Base-by-base conservation (phyloP, 2,113 vertebrate species). In the Hirundichthys speculiger region DNA sequence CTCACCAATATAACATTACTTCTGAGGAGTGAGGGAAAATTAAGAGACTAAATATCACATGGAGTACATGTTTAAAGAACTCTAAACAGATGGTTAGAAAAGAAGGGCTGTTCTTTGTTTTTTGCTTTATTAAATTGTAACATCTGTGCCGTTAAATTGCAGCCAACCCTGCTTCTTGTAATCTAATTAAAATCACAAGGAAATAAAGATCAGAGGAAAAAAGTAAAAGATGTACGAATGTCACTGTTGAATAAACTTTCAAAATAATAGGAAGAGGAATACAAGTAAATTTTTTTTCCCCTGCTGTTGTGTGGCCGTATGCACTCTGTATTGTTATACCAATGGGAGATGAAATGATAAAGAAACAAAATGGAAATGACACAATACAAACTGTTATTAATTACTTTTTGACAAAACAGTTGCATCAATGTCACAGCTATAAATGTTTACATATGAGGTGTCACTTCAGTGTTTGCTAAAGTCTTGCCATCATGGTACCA, bases 51-150 rank as follows among this genome's bases (percentile, higher is more conserved):
- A 84, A 81, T 76, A 81, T 82, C 64, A 86, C 61, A 54, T n/a
- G 61, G 50, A 57, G 41, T 48, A 68, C 58, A 61, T 78, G 70
- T 66, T 69, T 40, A 57, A 59, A 79, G 52, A 45, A 22, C 51
- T 85, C 64, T 51, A 79, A 89, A 79, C 88, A 91, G 87, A 90
- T 87, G 88, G 82, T 68, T 83, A 85, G 64, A 82, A 85, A 83
- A 85, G 56, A 56, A 58, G 22, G 49, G 49, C 73, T 85, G 47
- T 12, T 58, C 18, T 46, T 27, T 52, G 19, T 51, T 38, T 58
- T 63, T 90, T 87, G 68, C 69, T 50, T 88, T 88, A 82, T 82
- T 86, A 86, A 82, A 87, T 80, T 80, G 69, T 77, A 80, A 88
- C 84, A 81, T 88, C 76, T 90, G 83, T 78, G 76, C 74, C 56